Percentiles rank a stretch among this genome's conserved stretches.
Evolutionary conservation across 23 tunicate species (phyloP).

Genomic region (Ciona savignyi): DNA sequence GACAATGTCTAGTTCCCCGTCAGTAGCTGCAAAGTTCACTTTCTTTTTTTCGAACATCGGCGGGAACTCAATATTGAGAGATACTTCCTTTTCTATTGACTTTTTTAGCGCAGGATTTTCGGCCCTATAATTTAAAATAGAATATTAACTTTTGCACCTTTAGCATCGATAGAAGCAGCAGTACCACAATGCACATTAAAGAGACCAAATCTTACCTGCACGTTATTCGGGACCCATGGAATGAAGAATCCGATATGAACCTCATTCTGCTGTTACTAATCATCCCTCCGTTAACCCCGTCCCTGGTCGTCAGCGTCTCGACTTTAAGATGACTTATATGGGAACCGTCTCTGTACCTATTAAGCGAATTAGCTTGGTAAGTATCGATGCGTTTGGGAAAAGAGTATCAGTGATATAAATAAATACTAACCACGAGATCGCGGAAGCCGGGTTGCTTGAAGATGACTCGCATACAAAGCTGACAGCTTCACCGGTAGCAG

Average conservation of each 20-base stretch:
- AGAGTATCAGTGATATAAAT: no score
- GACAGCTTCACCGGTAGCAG: conserved; percentile 34
- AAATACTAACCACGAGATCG: conserved; percentile 43
- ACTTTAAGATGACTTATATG: not conserved
- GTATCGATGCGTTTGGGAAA: no score
- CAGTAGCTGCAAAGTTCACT: conserved; percentile 25
- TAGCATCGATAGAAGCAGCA: no score
- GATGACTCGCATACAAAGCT: conserved; percentile 50
- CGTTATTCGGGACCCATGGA: conserved; percentile 23
- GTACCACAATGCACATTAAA: no score
- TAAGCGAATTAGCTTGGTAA: no score
- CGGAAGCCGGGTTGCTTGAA: conserved; percentile 47
- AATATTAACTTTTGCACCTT: no score
- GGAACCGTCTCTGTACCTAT: not conserved
- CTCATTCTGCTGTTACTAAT: conserved; percentile 31
- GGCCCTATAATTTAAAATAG: no score
- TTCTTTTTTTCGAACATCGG: conserved; percentile 18
- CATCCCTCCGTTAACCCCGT: conserved; percentile 10
- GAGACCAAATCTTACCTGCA: no score
- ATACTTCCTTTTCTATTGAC: not conserved
- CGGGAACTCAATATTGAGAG: conserved; percentile 28
- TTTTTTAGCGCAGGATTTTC: conserved; percentile 7
- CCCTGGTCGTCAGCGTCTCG: not conserved
- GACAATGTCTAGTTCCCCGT: conserved; percentile 8
- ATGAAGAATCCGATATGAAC: conserved; percentile 13